Evolutionary conservation across 2,888 invertebrate genomes (phyloP).

Genomic region (Prenolepis imparis): DNA sequence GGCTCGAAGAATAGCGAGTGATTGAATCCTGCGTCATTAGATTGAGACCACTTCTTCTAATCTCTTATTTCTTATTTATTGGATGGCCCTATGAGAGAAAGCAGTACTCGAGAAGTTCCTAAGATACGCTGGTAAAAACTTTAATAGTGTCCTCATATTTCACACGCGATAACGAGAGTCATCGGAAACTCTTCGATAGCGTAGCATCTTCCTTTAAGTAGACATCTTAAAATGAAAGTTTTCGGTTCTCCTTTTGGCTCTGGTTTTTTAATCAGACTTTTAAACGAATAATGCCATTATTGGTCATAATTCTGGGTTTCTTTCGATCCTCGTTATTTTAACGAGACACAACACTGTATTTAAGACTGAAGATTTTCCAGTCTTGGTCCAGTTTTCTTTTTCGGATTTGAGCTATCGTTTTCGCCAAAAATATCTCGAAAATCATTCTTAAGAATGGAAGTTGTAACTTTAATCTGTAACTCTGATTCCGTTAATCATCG

Average conservation of each 20-base stretch:
- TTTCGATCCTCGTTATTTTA: background rate
- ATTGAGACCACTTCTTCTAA: slow-evolving; percentile 9
- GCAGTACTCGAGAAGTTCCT: slow-evolving; percentile 21
- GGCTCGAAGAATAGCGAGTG: slow-evolving; percentile 16
- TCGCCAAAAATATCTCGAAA: background rate
- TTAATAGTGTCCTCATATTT: slow-evolving; percentile 10
- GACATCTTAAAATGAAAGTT: slow-evolving; percentile 6
- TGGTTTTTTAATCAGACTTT: background rate
- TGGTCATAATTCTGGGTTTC: background rate
- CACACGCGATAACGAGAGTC: slow-evolving; percentile 12
- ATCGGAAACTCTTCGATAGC: slow-evolving; percentile 5
- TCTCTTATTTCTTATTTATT: slow-evolving; percentile 42
- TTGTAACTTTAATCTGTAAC: background rate
- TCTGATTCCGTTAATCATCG: background rate
- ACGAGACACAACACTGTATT: background rate
- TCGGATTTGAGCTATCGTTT: background rate
- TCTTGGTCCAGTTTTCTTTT: background rate
- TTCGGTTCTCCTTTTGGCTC: slow-evolving; percentile 24
- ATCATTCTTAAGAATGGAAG: background rate
- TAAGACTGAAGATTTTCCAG: background rate
- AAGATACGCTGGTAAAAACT: background rate
- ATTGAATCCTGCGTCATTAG: slow-evolving; percentile 6
- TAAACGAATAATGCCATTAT: slow-evolving; percentile 1
- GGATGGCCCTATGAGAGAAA: slow-evolving; percentile 51
- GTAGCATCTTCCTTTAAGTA: background rate